phyloP scores from a whole-genome alignment of 2,888 invertebrate species.

The Melanargia galathea region DNA sequence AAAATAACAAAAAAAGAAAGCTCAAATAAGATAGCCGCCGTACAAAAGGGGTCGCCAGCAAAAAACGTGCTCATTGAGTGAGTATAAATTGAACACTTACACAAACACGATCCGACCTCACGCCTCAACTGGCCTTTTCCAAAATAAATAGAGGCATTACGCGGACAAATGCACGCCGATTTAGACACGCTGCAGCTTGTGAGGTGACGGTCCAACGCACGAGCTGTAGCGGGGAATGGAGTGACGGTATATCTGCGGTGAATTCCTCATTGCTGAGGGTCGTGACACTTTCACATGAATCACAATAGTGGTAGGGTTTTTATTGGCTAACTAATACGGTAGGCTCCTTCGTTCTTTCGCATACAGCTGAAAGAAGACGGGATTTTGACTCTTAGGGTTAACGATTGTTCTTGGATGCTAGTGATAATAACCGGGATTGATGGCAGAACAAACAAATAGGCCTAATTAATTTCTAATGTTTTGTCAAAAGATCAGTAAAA shows the following conservation, averaged over 20 bases:
- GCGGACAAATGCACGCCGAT: constrained; percentile 66
- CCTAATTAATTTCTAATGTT: too few relatives aligned
- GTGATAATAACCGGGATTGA: too few relatives aligned
- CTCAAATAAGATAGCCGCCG: not conserved
- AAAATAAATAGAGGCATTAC: constrained; percentile 71
- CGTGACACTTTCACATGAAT: too few relatives aligned
- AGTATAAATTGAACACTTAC: constrained; percentile 37
- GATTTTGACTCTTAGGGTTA: too few relatives aligned
- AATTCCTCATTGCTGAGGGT: too few relatives aligned
- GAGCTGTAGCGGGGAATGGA: constrained; percentile 18
- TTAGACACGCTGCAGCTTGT: constrained; percentile 55
- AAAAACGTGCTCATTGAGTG: constrained; percentile 24
- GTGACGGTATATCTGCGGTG: not conserved
- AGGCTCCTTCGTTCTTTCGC: too few relatives aligned
- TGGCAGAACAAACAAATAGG: too few relatives aligned
- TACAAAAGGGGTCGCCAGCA: not conserved
- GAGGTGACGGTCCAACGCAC: constrained; percentile 19
- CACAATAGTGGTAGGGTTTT: too few relatives aligned
- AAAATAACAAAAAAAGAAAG: not conserved
- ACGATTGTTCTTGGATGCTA: too few relatives aligned
- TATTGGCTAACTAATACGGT: too few relatives aligned
- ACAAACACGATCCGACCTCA: constrained; percentile 41
- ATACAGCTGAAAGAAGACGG: too few relatives aligned
- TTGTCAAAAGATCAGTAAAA: too few relatives aligned
- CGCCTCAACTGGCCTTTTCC: constrained; percentile 54